A percentile compares a stretch with the other conserved stretches of the same genome.
Evolutionary conservation across 2,888 invertebrate genomes (phyloP).

Genomic region (Orthonychiurus folsomi): DNA sequence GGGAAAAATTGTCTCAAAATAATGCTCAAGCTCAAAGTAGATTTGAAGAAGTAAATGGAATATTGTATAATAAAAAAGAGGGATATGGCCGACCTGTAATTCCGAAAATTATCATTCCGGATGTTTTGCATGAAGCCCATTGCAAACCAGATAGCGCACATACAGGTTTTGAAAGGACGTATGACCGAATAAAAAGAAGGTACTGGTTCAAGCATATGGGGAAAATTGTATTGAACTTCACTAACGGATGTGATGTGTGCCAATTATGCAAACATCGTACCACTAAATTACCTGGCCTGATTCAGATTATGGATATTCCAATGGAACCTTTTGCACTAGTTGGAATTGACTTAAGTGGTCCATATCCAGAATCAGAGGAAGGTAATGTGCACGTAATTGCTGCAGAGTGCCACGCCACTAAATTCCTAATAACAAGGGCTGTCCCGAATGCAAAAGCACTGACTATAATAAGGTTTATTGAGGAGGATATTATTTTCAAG

Average conservation of each 20-base stretch:
- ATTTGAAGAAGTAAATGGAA: slow-evolving; percentile 13
- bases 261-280: slow-evolving; percentile 14
- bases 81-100: slow-evolving; percentile 22
- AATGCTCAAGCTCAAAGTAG: slow-evolving; percentile 6
- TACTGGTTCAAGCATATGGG: slow-evolving; percentile 25
- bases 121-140: background rate
- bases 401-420: slow-evolving; percentile 17
- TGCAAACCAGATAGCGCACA: slow-evolving; percentile 17
- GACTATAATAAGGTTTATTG: background rate
- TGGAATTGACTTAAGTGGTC: slow-evolving; percentile 25
- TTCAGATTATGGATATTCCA: slow-evolving; percentile 1
- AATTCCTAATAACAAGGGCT: slow-evolving; percentile 15
- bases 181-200: slow-evolving; percentile 17
- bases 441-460: background rate
- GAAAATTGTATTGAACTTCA: slow-evolving; percentile 17
- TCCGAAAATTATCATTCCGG: slow-evolving; percentile 25
- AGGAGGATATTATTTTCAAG: slow-evolving; percentile 11
- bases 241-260: slow-evolving; percentile 22
- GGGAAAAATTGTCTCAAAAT: background rate
- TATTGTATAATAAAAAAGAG: slow-evolving; percentile 8
- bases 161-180: slow-evolving; percentile 27
- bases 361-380: slow-evolving; percentile 17
- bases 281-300: background rate
- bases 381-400: slow-evolving; percentile 19
- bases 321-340: slow-evolving; percentile 16